Evolutionary conservation across 2,888 invertebrate species (phyloP).

Genomic region (Diadegma fenestrale): DNA sequence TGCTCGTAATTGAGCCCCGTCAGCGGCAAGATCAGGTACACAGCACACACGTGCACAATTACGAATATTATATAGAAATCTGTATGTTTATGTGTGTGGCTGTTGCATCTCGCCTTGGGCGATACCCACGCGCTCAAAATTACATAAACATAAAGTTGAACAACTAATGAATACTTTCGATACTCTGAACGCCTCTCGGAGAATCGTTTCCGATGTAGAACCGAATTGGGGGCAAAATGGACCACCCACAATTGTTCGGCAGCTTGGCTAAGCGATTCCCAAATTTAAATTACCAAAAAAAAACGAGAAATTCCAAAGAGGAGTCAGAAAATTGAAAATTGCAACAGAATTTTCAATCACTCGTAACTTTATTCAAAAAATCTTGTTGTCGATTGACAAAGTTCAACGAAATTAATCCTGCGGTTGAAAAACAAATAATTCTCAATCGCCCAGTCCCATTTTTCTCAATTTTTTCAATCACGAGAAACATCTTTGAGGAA

Average conservation of each 20-base stretch:
- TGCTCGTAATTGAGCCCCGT: slow-evolving; percentile 47
- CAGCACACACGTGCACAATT: slow-evolving; percentile 14
- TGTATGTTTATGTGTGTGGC: neutral
- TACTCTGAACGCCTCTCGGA: slow-evolving; percentile 19
- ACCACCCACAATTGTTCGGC: neutral
- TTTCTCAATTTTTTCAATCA: slow-evolving; percentile 7
- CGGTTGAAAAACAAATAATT: neutral
- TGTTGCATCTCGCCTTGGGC: slow-evolving; percentile 53
- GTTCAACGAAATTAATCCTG: neutral
- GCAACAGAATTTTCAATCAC: neutral
- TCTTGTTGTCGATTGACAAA: neutral
- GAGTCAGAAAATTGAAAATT: neutral
- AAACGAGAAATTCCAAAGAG: neutral
- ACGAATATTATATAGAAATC: slow-evolving; percentile 16
- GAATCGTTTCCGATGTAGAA: slow-evolving; percentile 22
- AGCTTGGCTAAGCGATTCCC: neutral
- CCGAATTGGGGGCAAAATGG: slow-evolving; percentile 4
- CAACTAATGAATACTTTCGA: slow-evolving; percentile 57
- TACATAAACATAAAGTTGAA: slow-evolving; percentile 61
- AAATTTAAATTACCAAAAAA: neutral
- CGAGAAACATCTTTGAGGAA: neutral
- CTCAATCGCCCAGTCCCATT: neutral
- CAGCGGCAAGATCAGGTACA: slow-evolving; percentile 7
- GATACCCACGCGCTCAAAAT: slow-evolving; percentile 59
- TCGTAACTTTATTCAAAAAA: neutral